phyloP scores from a whole-genome alignment of 2,113 vertebrate genomes.

The Chitala chitala region DNA sequence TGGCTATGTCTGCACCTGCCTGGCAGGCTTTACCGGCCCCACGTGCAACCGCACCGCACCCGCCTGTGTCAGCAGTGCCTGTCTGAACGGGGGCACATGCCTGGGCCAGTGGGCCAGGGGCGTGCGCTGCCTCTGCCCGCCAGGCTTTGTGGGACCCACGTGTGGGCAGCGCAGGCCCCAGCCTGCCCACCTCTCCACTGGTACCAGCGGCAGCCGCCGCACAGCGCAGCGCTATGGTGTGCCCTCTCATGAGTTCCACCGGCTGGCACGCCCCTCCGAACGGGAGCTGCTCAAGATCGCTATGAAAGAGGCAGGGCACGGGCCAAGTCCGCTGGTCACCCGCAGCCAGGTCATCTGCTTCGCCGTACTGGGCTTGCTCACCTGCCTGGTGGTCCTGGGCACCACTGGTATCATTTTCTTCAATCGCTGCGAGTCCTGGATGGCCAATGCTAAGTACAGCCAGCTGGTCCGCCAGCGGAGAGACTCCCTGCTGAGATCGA shows the following conservation, averaged over 20 bases:
- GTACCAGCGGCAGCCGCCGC: slow-evolving; percentile 40
- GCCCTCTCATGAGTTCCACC: slow-evolving; percentile 68
- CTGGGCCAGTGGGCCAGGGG: slow-evolving; percentile 57
- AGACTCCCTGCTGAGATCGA: slow-evolving; percentile 70
- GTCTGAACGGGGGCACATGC: slow-evolving; percentile 77
- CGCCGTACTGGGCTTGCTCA: slow-evolving; percentile 81
- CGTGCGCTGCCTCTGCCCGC: slow-evolving; percentile 70
- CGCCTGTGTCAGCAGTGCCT: slow-evolving; percentile 62
- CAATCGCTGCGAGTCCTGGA: slow-evolving; percentile 83
- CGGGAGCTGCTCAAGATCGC: slow-evolving; percentile 81
- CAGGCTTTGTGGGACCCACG: slow-evolving; percentile 67
- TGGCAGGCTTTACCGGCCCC: slow-evolving; percentile 66
- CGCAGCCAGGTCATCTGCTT: slow-evolving; percentile 90
- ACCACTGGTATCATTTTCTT: slow-evolving; percentile 83
- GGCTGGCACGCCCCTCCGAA: slow-evolving; percentile 61
- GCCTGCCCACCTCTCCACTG: slow-evolving; percentile 45
- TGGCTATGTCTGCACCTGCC: slow-evolving; percentile 74
- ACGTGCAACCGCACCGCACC: slow-evolving; percentile 66
- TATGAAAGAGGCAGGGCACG: slow-evolving; percentile 77
- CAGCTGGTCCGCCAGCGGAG: slow-evolving; percentile 78
- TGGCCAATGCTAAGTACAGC: slow-evolving; percentile 79
- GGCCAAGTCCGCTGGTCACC: slow-evolving; percentile 65
- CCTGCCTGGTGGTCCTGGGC: slow-evolving; percentile 82
- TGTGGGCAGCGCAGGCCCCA: slow-evolving; percentile 55
- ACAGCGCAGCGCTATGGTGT: slow-evolving; percentile 60